Evolutionary conservation across 2,797 vertebrate species (phyloP).

Genomic region (Todus mexicanus): DNA sequence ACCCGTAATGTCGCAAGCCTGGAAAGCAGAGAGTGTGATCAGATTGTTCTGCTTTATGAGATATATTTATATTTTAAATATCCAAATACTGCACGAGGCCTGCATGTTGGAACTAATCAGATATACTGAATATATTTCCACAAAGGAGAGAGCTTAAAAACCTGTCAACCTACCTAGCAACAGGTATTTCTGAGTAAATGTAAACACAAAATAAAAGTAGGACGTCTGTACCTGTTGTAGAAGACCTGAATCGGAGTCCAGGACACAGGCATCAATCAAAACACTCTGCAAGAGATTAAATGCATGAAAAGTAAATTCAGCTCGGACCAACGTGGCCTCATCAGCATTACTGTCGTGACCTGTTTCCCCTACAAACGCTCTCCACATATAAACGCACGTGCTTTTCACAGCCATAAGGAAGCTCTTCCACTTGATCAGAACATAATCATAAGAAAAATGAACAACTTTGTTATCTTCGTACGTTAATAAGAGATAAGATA

Average conservation of each 20-base stretch:
- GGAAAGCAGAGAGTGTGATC: constrained; percentile 17
- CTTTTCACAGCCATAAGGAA: not conserved
- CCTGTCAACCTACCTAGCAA: not conserved
- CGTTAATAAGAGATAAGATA: not conserved
- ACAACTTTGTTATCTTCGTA: not conserved
- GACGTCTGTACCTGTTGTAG: constrained; percentile 87
- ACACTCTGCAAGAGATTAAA: constrained; percentile 79
- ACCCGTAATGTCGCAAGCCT: constrained; percentile 98
- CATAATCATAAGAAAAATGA: not conserved
- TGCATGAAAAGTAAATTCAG: not conserved
- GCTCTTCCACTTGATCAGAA: not conserved
- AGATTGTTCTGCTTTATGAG: not conserved
- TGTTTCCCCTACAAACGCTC: not conserved
- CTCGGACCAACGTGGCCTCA: not conserved
- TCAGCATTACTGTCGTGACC: not conserved
- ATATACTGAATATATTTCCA: not conserved
- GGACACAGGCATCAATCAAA: constrained; percentile 94
- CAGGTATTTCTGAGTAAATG: not conserved
- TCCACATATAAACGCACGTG: not conserved
- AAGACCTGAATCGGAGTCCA: constrained; percentile 93
- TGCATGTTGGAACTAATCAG: not conserved
- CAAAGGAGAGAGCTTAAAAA: not conserved
- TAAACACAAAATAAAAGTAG: not conserved
- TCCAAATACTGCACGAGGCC: not conserved
- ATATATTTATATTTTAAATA: not conserved